A percentile compares a stretch with the other conserved stretches of the same genome.
These are phyloP conservation scores for Girardia tigrina DNA, from an alignment of 2,888 invertebrate species.

Conservation along the genomic window DNA sequence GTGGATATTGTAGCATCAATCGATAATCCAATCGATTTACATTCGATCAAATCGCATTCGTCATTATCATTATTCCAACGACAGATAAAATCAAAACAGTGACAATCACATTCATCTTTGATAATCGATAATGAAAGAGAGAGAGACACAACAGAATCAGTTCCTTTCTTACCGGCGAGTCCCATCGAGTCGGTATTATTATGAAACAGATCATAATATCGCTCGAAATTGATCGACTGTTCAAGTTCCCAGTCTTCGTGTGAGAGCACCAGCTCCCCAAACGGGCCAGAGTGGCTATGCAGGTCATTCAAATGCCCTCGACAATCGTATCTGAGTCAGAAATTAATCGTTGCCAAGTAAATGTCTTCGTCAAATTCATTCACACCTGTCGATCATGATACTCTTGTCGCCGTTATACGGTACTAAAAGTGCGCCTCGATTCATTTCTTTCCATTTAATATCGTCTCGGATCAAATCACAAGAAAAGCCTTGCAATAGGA, in stretches of 20 bases:
- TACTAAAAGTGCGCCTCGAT: not conserved
- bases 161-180: not conserved
- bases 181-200: not conserved
- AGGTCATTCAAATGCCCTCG: not conserved
- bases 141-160: not conserved
- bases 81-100: too few relatives aligned
- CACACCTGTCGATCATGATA: slow-evolving; percentile 32
- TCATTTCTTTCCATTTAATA: slow-evolving; percentile 8
- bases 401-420: slow-evolving; percentile 26
- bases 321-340: not conserved
- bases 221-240: not conserved
- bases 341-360: too few relatives aligned
- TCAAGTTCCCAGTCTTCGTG: not conserved
- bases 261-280: not conserved
- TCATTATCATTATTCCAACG: too few relatives aligned
- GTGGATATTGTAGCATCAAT: too few relatives aligned
- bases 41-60: too few relatives aligned
- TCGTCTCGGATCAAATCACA: slow-evolving; percentile 14
- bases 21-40: too few relatives aligned
- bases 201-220: slow-evolving; percentile 3
- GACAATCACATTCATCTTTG: too few relatives aligned
- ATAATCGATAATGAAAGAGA: too few relatives aligned
- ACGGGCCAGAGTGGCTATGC: not conserved
- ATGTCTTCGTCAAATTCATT: too few relatives aligned
- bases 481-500: not conserved